Evolutionary conservation across 2,888 invertebrate species (phyloP), one percentile per base, ranked within the genome.

Genomic region (Anthrax anthrax): DNA sequence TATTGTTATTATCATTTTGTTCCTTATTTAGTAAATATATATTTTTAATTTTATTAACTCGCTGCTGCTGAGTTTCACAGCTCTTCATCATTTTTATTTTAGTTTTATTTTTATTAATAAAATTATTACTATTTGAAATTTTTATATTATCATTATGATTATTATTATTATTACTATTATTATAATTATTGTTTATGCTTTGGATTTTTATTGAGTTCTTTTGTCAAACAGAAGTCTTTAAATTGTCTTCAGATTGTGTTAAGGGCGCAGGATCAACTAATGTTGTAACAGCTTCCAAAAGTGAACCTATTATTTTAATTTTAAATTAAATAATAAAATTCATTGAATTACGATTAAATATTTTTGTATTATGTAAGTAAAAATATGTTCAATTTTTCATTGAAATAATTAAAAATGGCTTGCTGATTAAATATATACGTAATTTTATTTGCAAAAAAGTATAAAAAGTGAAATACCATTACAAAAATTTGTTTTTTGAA

Each of bases 211-310:
- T 51, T 47, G 44, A 43, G 48, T 57, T 59, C 57, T 59, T 59
- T 57, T 65, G 67, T 68, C 67, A 68, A 59, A 67, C 64, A 48
- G 51, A 44, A 48, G 51, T 47, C 34, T 57, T 54, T 41, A 58
- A 53, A 45, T 64, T 62, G 39, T 60, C 59, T 48, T 59, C 60
- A 50, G 46, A 46, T 46, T 57, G 56, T 53, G 59, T 50, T 17
- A 51, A 40, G 13, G 55, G 47, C 16, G 53, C 49, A 44, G 58
- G 53, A 53, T 59, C 59, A 39, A 55, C 57, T 40, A 55, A 56
- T 47, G 56, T 58, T 41, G 57, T 55, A 13, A 58, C 54, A 32
- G 61, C 54, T 46, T 67, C 67, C 42, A 67, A 56, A 50, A 67
- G 56, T 37, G 66, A 67, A 42, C 66, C 59, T 58, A 32, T 39